Evolutionary conservation across 2,797 vertebrate species (phyloP).

Genomic region (Lophius americanus): DNA sequence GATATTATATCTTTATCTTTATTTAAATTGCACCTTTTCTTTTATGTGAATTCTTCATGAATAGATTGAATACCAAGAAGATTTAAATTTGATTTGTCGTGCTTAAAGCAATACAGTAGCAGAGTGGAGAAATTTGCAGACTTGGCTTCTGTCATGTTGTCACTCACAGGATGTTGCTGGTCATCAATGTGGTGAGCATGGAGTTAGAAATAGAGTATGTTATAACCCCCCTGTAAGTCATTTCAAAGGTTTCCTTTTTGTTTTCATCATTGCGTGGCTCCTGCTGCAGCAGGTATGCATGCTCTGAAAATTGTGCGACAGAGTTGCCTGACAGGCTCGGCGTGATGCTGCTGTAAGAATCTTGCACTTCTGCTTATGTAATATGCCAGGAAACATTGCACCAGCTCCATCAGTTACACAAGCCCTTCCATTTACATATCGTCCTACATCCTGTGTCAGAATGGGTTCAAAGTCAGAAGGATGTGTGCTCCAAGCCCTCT

Average conservation of each 20-base stretch:
- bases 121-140: constrained; percentile 33
- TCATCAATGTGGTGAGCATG: constrained; percentile 35
- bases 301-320: constrained; percentile 20
- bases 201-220: constrained; percentile 15
- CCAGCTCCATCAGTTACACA: constrained; percentile 24
- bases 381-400: constrained; percentile 18
- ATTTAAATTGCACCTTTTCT: constrained; percentile 30
- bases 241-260: constrained; percentile 68
- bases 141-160: constrained; percentile 44
- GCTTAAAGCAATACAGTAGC: constrained; percentile 27
- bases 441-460: constrained; percentile 44
- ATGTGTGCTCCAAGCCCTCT: constrained; percentile 12
- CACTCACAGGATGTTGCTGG: constrained; percentile 63
- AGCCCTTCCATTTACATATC: constrained; percentile 48
- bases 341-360: constrained; percentile 22
- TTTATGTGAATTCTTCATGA: constrained; percentile 40
- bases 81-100: constrained; percentile 23
- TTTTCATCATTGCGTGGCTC: constrained; percentile 42
- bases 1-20: background rate
- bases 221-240: constrained; percentile 29
- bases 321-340: constrained; percentile 11
- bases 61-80: constrained; percentile 5
- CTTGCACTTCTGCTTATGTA: constrained; percentile 8
- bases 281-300: constrained; percentile 46
- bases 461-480: constrained; percentile 49